Base-by-base conservation (phyloP, 2,113 vertebrate species). In the Megaceryle torquata region DNA sequence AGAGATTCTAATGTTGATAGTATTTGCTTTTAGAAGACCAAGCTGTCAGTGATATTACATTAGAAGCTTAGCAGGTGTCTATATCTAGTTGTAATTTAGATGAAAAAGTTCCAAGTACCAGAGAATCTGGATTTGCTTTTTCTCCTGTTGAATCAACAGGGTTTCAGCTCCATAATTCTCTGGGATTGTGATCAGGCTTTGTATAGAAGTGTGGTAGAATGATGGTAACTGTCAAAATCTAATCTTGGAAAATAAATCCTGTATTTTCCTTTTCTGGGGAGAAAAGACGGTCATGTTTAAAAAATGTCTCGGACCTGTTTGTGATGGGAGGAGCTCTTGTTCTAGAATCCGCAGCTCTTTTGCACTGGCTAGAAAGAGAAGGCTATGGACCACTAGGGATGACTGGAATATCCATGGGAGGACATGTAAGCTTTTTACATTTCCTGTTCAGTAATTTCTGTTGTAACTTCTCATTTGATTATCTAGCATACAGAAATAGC, bases 401-500 rank as follows among this genome's bases (percentile, higher is more conserved):
- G 98, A 99, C 99, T 9, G 99, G 99, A 77, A 99, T 99, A 98
- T 99, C 99, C 94, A 99, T 99, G 99, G 99, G 99, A 93, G 99
- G 99, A 98, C 99, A 99, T 82, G 99, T 99, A 98, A 99, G 99
- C 97, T 88, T 95, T 95, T 96, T 95, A 41, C 89, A 75, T 95
- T 95, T 97, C 71, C 60, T 93, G 15, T 95, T 96, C 57, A 68
- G n/a, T 88, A 67, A 61, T 92, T 92, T 85, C 37, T 93, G 16
- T 51, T 94, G 64, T 88, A 82, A 88, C 39, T 94, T 95, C 29
- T 88, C 54, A 64, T 88, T 68, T 84, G n/a, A 78, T 95, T 31
- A 5, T 8, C 78, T 70, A 82, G 46, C 68, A 20, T 84, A 74
- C 0, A 0, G 39, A 80, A 91, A 80, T 83, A 16, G 67, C 70